Percentiles rank a stretch among this genome's conserved stretches.
Evolutionary conservation across 2,888 invertebrate genomes (phyloP).

Genomic region (Limnephilus auricula): DNA sequence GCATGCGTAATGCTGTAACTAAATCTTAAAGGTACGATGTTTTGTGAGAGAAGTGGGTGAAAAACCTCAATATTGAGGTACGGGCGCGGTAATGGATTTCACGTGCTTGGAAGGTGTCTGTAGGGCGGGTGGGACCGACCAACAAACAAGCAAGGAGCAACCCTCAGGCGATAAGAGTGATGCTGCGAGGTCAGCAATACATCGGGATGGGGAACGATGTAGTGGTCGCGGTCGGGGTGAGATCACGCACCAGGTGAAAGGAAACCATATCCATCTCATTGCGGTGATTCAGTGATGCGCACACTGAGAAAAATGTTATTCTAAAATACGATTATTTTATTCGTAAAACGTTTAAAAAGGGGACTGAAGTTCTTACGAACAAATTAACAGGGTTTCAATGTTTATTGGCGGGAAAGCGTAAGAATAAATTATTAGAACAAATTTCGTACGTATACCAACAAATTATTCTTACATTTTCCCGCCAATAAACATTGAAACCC

Average conservation of each 20-base stretch:
- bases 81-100: conserved; percentile 62
- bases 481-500: no score
- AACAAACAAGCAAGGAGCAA: background rate
- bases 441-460: no score
- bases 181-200: conserved; percentile 26
- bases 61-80: conserved; percentile 28
- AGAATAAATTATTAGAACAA: no score
- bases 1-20: background rate
- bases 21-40: background rate
- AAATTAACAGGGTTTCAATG: no score
- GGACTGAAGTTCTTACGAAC: no score
- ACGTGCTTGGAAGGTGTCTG: conserved; percentile 58
- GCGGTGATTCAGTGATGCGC: background rate
- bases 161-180: conserved; percentile 18
- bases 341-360: no score
- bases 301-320: no score
- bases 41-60: background rate
- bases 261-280: background rate
- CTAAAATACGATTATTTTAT: no score
- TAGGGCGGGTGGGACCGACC: conserved; percentile 10
- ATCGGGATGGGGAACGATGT: background rate
- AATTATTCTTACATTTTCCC: no score
- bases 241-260: background rate
- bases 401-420: no score
- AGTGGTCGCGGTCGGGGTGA: background rate